Evolutionary conservation across 2,888 invertebrate species (phyloP).

Genomic region (Scaptomyza flava): DNA sequence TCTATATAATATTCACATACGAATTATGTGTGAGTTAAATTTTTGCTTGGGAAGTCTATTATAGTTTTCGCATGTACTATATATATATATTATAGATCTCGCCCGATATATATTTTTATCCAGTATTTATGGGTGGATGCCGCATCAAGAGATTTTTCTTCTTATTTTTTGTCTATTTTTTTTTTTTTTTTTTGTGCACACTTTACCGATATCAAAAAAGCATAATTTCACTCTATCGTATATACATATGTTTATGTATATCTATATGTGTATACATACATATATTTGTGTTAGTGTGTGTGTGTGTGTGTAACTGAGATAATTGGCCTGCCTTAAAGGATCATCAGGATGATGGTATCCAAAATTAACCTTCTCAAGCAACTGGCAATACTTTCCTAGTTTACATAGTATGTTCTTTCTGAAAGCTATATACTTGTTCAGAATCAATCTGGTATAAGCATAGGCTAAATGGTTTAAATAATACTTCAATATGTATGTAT

Average conservation of each 20-base stretch:
- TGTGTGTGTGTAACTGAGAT: conserved; percentile 22
- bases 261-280: conserved; percentile 43
- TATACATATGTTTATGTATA: conserved; percentile 29
- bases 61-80: conserved; percentile 15
- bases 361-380: conserved; percentile 12
- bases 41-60: conserved; percentile 45
- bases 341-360: neutral
- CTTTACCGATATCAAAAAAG: conserved; percentile 45
- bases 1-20: conserved; percentile 17
- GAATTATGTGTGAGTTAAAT: conserved; percentile 16
- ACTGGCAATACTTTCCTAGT: conserved; percentile 47
- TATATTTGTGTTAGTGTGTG: conserved; percentile 38
- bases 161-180: conserved; percentile 16
- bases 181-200: conserved; percentile 5
- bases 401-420: conserved; percentile 15
- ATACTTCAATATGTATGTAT: conserved; percentile 72
- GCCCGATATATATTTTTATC: conserved; percentile 22
- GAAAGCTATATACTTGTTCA: conserved; percentile 25
- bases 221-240: conserved; percentile 56
- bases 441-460: conserved; percentile 23
- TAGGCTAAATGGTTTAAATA: conserved; percentile 57
- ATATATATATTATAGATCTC: conserved; percentile 33
- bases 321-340: conserved; percentile 40
- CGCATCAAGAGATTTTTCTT: conserved; percentile 25
- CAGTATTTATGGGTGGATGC: conserved; percentile 18